Base-by-base conservation (phyloP, 2,797 vertebrate species). In the Acrocephalus scirpaceus region DNA sequence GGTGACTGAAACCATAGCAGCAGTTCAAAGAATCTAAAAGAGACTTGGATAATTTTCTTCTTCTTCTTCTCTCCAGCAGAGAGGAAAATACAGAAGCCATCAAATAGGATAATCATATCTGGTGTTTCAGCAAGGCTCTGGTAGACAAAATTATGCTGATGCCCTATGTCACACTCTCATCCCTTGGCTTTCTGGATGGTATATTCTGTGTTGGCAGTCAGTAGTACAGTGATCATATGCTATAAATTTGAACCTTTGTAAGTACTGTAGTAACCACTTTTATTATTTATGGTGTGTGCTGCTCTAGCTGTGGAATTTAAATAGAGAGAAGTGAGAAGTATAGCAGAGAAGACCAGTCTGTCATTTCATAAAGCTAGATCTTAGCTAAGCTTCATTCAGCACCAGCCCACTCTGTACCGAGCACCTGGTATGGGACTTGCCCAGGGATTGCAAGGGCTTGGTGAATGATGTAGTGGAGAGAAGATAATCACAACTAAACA, bases 11-110 rank as follows among this genome's bases (percentile, higher is more conserved):
- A 67, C 27, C 0, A 0, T 26, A 5, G 9, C 4, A 36, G 42
- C 20, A 53, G 12, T 50, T 76, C 26, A 56, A 16, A 80, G 29
- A 45, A 32, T 20, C 17, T 66, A 12, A 61, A 69, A 82, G 14
- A 3, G 12, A 18, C 16, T 72, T 81, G 7, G 5, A 5, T 23
- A 27, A 5, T 30, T 27, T 19, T 29, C 13, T 10, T 9, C 32
- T 10, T 9, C 32, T 23, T 4, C 6, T 14, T 66, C 13, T 32
- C 11, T 1, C 2, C 2, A 51, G 10, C 5, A 29, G 27, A 25
- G 9, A 27, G 16, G 27, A 73, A 56, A 65, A 30, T 14, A 19
- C 5, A 65, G 30, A 73, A 80, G 44, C 32, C 5, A 19, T 71
- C 23, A 66, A 54, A 36, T 0, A 26, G 4, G 7, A 29, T 51